Evolutionary conservation across 2,797 vertebrate species (phyloP), one percentile per base, ranked within the genome.

Genomic region (Manis pentadactyla): DNA sequence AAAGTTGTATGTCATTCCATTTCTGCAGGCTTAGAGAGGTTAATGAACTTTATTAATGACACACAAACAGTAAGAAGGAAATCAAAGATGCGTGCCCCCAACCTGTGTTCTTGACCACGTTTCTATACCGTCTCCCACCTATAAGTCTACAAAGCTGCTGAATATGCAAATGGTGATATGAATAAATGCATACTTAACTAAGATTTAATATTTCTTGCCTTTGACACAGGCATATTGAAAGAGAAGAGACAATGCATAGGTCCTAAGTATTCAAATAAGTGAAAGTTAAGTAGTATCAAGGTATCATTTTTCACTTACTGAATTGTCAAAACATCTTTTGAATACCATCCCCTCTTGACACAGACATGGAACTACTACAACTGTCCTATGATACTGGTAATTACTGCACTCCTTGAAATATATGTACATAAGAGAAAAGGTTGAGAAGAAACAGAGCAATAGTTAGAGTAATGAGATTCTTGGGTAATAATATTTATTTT

Each of bases 191-290:
- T 23, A 51, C 18, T 59, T 74, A n/a, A 18, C 12, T 23, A 2
- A 82, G 39, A 31, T 81, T 42, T 39, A 55, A 34, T 18, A 69
- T 42, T 59, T 87, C 79, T 87, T 66, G 46, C 10, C 1, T 82
- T 86, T 78, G 84, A 74, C 27, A 69, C 8, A 53, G 5, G 0
- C 5, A 29, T 59, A 7, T 71, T 86, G 42, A 87, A 84, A 81
- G 42, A 95, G 53, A 68, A 81, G 42, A 95, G 59, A 68, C 11
- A 51, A 29, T 21, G 13, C 19, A 37, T 51, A 77, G 25, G 29
- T 46, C 21, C 39, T 49, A 82, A 82, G 46, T 57, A 77, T 39
- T 69, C 31, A 93, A 94, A 51, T 79, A 75, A 94, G 53, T 79
- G 12, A 82, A 83, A 81, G 18, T 53, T 85, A 95, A 73, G 78